Evolutionary conservation across 2,888 invertebrate species (phyloP).

Genomic region (Ctenicera cuprea): DNA sequence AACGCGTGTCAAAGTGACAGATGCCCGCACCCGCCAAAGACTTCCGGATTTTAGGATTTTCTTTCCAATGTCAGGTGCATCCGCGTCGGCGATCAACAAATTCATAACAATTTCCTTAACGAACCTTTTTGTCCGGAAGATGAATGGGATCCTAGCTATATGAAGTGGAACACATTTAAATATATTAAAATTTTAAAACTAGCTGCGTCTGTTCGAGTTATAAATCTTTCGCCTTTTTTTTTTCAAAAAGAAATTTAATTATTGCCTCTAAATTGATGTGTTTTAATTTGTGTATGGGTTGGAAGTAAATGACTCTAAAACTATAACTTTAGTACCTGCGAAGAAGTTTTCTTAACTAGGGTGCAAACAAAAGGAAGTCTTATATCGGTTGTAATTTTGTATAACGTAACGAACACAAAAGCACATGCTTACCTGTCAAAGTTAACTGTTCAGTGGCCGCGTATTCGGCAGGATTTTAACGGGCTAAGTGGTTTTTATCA

Average conservation of each 20-base stretch:
- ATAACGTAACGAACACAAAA: slow-evolving; percentile 24
- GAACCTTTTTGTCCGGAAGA: slow-evolving; percentile 18
- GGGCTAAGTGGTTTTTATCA: slow-evolving; percentile 52
- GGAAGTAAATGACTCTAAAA: background rate
- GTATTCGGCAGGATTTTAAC: slow-evolving; percentile 54
- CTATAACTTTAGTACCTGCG: background rate
- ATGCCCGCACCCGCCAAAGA: slow-evolving; percentile 43
- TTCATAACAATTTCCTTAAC: slow-evolving; percentile 13
- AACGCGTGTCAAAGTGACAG: slow-evolving; percentile 52
- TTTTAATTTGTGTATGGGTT: background rate
- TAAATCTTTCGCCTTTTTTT: background rate
- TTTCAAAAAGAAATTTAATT: background rate
- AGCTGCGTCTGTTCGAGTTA: background rate
- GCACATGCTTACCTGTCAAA: slow-evolving; percentile 59
- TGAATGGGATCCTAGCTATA: slow-evolving; percentile 6
- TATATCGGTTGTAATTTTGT: background rate
- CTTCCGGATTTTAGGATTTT: slow-evolving; percentile 49
- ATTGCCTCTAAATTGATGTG: background rate
- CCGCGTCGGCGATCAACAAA: slow-evolving; percentile 22
- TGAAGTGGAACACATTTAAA: slow-evolving; percentile 17
- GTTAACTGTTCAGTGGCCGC: slow-evolving; percentile 56
- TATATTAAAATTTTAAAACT: slow-evolving; percentile 15
- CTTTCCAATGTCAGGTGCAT: slow-evolving; percentile 32
- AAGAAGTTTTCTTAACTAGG: background rate
- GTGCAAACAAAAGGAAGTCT: background rate